phyloP scores from a whole-genome alignment of 2,797 vertebrate species.

The Dicrostonyx torquatus region DNA sequence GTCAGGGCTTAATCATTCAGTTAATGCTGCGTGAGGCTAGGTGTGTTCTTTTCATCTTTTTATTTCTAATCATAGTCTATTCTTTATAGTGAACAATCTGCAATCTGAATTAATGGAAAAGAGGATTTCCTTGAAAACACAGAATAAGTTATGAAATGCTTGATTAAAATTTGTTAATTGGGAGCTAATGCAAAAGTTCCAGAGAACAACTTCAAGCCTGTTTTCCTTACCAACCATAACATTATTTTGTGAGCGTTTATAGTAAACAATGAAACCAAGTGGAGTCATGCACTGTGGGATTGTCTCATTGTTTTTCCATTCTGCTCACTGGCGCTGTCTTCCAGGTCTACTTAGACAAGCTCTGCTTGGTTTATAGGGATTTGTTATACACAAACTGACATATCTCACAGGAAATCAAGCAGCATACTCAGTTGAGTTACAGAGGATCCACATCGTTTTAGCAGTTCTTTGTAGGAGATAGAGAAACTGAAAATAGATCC shows the following conservation, averaged over 20 bases:
- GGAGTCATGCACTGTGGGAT: neutral
- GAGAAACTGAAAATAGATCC: neutral
- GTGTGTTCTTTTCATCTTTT: neutral
- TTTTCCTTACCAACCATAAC: neutral
- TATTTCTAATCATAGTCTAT: neutral
- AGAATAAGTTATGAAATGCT: neutral
- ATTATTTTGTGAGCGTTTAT: neutral
- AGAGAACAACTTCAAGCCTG: neutral
- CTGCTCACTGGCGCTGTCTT: neutral
- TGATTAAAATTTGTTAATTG: neutral
- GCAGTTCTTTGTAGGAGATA: neutral
- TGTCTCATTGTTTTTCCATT: neutral
- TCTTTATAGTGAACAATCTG: neutral
- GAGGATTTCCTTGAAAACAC: neutral
- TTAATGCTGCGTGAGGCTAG: neutral
- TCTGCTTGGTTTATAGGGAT: neutral
- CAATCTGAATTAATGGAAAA: neutral
- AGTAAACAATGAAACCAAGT: neutral
- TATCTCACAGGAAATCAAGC: neutral
- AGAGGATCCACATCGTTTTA: neutral
- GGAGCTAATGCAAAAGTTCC: neutral
- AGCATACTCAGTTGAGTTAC: neutral
- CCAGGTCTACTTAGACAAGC: neutral
- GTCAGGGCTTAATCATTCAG: neutral
- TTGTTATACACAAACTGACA: too few species aligned